A percentile compares a stretch with the other conserved stretches of the same genome.
Evolutionary conservation across 2,113 vertebrate species (phyloP).

Genomic region (Loxodonta africana): DNA sequence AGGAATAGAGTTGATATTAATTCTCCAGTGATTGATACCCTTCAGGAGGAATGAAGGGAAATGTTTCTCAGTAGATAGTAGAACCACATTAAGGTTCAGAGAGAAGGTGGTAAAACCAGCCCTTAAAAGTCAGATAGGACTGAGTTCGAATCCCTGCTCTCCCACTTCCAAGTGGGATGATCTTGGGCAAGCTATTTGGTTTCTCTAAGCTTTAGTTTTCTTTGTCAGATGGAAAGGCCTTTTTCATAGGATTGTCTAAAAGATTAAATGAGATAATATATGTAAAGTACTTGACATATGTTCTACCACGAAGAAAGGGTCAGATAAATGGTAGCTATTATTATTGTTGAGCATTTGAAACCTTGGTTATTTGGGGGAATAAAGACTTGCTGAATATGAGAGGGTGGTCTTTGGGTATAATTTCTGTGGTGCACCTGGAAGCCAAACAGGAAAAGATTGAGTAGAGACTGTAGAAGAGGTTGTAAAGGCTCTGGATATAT

Average conservation of each 20-base stretch:
- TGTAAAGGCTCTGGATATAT: neutral
- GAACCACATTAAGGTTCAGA: neutral
- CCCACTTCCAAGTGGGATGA: neutral
- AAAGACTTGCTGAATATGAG: neutral
- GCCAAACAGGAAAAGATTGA: slow-evolving; percentile 27
- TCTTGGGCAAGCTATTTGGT: neutral
- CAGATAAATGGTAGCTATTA: slow-evolving; percentile 38
- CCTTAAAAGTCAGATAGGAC: neutral
- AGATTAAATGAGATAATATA: slow-evolving; percentile 41
- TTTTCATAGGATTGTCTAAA: neutral
- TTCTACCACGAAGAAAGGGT: slow-evolving; percentile 53
- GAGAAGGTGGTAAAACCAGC: neutral
- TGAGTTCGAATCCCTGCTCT: neutral
- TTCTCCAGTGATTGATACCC: neutral
- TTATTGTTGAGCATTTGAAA: slow-evolving; percentile 22
- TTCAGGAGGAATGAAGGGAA: neutral
- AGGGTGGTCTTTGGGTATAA: neutral
- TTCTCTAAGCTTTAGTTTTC: slow-evolving; percentile 49
- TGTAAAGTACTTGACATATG: slow-evolving; percentile 27
- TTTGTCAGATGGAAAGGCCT: neutral
- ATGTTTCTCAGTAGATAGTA: neutral
- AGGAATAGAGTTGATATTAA: slow-evolving; percentile 10
- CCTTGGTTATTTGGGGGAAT: neutral
- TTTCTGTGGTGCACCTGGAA: slow-evolving; percentile 35
- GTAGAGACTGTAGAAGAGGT: slow-evolving; percentile 23